Conservation (phyloP, 2,888 invertebrate genomes). For the Galeopsomyia nigrocyanea region DNA sequence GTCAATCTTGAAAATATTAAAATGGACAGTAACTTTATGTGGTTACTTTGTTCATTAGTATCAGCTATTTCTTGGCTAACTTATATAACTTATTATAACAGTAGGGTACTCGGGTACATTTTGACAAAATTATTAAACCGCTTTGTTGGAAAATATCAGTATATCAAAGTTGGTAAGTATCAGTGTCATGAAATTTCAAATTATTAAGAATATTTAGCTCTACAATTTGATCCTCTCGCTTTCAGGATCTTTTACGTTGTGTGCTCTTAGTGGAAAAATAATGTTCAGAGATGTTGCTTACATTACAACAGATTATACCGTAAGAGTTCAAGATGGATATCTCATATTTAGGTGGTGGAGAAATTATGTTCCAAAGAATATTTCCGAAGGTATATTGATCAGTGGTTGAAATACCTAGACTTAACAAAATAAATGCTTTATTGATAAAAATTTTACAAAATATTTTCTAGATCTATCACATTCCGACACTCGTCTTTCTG, state of each 20-base stretch:
- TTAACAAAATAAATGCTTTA: no score
- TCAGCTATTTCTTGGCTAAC: slow-evolving; percentile 92
- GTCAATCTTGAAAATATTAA: slow-evolving; percentile 77
- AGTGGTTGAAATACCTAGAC: no score
- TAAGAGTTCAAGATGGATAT: slow-evolving; percentile 96
- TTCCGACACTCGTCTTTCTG: slow-evolving; percentile 91
- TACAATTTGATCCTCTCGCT: slow-evolving; percentile 48
- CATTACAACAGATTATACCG: slow-evolving; percentile 92
- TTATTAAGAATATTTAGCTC: slow-evolving; percentile 9
- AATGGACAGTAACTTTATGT: slow-evolving; percentile 83
- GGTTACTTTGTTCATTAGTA: slow-evolving; percentile 84
- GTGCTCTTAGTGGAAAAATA: slow-evolving; percentile 97
- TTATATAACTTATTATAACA: slow-evolving; percentile 95
- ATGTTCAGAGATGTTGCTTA: slow-evolving; percentile 98
- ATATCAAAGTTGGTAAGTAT: slow-evolving; percentile 87
- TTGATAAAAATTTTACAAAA: neutral
- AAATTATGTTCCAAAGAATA: slow-evolving; percentile 94
- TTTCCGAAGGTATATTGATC: slow-evolving; percentile 83
- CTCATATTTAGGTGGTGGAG: slow-evolving; percentile 99
- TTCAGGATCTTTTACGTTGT: slow-evolving; percentile 92
- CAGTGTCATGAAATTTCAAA: neutral
- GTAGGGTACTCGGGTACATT: slow-evolving; percentile 90
- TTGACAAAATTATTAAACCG: slow-evolving; percentile 90
- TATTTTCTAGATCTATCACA: slow-evolving; percentile 87
- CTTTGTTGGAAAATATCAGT: slow-evolving; percentile 87